Conservation (phyloP, 2,888 invertebrate species). For the Agrochola circellaris region DNA sequence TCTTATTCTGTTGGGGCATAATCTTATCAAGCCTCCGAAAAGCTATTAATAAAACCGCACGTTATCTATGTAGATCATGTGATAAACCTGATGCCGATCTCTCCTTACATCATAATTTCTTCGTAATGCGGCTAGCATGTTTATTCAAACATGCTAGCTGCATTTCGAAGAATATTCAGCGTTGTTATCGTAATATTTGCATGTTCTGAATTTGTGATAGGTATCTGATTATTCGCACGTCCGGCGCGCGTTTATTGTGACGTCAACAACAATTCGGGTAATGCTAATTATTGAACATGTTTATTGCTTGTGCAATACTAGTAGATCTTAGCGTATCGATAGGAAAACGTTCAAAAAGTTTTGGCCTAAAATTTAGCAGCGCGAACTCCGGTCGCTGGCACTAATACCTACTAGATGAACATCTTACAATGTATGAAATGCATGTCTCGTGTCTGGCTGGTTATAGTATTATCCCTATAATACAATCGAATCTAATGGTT, state of each 20-base stretch:
- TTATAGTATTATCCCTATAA: not conserved
- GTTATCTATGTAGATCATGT: slow-evolving; percentile 22
- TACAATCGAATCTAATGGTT: not conserved
- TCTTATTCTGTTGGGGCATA: not conserved
- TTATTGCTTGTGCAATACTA: not conserved
- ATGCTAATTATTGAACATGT: not conserved
- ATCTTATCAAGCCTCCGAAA: slow-evolving; percentile 17
- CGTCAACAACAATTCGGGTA: slow-evolving; percentile 6
- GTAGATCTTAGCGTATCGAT: not conserved
- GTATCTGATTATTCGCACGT: slow-evolving; percentile 8
- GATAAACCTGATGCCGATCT: slow-evolving; percentile 33
- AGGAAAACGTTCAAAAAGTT: not conserved
- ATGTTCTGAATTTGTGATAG: slow-evolving; percentile 23
- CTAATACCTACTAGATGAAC: too few species aligned
- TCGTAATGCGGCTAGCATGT: not conserved
- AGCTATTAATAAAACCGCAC: not conserved
- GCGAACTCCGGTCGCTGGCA: too few species aligned
- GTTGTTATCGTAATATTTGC: slow-evolving; percentile 17
- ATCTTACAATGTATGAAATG: not conserved
- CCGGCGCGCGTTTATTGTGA: not conserved
- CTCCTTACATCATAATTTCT: not conserved
- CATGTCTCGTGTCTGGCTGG: not conserved
- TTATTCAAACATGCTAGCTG: too few species aligned
- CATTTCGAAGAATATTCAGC: not conserved
- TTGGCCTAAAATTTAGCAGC: not conserved